A percentile compares a stretch with the other conserved stretches of the same genome.
phyloP scores from a whole-genome alignment of 2,888 invertebrate species.

The Amphipoea oculea region DNA sequence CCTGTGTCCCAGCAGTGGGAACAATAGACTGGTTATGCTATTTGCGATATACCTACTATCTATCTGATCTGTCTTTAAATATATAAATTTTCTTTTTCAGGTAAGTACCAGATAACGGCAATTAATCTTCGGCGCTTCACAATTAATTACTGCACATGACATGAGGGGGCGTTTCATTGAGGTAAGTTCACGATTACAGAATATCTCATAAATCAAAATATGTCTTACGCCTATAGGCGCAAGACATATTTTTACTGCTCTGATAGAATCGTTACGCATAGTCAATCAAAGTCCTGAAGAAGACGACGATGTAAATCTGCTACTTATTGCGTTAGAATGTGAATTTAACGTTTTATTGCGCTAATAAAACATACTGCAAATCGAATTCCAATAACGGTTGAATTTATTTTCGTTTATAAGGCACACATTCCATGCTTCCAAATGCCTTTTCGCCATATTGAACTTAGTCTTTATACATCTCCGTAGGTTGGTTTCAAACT shows the following conservation, averaged over 20 bases:
- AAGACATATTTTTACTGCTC: background rate
- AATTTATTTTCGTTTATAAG: slow-evolving; percentile 19
- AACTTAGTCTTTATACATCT: slow-evolving; percentile 5
- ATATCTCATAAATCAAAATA: slow-evolving; percentile 54
- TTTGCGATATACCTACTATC: background rate
- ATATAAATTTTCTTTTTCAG: slow-evolving; percentile 66
- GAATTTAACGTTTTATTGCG: slow-evolving; percentile 27
- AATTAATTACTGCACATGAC: slow-evolving; percentile 60
- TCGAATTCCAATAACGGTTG: slow-evolving; percentile 24
- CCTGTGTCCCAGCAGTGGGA: background rate
- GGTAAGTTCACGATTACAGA: slow-evolving; percentile 61
- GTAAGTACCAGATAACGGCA: slow-evolving; percentile 66
- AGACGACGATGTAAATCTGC: slow-evolving; percentile 14
- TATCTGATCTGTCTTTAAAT: slow-evolving; percentile 41
- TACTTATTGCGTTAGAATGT: slow-evolving; percentile 16
- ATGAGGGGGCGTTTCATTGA: slow-evolving; percentile 50
- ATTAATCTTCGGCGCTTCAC: slow-evolving; percentile 60
- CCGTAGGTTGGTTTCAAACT: slow-evolving; percentile 15
- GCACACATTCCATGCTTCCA: background rate
- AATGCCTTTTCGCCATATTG: background rate
- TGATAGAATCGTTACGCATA: slow-evolving; percentile 31
- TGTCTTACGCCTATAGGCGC: slow-evolving; percentile 10
- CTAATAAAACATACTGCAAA: slow-evolving; percentile 43
- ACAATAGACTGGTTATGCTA: background rate
- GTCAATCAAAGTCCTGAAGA: slow-evolving; percentile 17